Evolutionary conservation across 1,140 invertebrate species (phyloP), one percentile per base, ranked within the genome.

Genomic region (Heliothis subflexa): DNA sequence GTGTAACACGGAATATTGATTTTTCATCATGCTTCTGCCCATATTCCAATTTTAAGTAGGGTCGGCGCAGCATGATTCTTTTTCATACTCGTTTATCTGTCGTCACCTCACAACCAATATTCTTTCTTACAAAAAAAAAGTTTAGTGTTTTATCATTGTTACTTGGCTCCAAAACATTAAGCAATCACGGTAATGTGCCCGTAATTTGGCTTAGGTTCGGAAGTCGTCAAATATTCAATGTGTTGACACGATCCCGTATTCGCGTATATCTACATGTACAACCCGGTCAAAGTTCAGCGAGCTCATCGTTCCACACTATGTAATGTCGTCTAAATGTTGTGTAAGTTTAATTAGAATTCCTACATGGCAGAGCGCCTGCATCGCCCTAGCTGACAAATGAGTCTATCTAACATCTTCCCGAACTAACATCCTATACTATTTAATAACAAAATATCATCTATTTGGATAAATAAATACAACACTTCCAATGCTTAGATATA

Each of bases 301-400:
- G 83, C 85, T 86, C 85, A 86, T 86, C 82, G 79, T 80, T 82
- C 82, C 75, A 81, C 82, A 84, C 82, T 83, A 83, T 81, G 81
- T 88, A 85, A 88, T 78, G 84, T 86, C 77, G 71, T 79, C 84
- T 82, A 81, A 84, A 84, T 83, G 83, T 86, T 88, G 85, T 86
- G 82, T 86, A 86, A 88, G 82, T 88, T 88, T 88, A 88, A 88
- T 88, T 88, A 86, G 85, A 86, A 88, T 88, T 88, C 85, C 83
- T 84, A 82, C 83, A 84, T 83, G 83, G 78, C 66, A 78, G 55
- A 61, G 74, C 78, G 79, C 66, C 59, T 62, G 79, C 70, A 78
- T 55, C 75, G 78, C 80, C 76, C 79, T 80, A 81, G 79, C 78
- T 83, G 85, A 86, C 84, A 86, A 85, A 84, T 82, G 79, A 86